Percentiles rank a stretch among this genome's conserved stretches.
Conservation (phyloP, 2,888 invertebrate genomes). For the Coelopa pilipes region DNA sequence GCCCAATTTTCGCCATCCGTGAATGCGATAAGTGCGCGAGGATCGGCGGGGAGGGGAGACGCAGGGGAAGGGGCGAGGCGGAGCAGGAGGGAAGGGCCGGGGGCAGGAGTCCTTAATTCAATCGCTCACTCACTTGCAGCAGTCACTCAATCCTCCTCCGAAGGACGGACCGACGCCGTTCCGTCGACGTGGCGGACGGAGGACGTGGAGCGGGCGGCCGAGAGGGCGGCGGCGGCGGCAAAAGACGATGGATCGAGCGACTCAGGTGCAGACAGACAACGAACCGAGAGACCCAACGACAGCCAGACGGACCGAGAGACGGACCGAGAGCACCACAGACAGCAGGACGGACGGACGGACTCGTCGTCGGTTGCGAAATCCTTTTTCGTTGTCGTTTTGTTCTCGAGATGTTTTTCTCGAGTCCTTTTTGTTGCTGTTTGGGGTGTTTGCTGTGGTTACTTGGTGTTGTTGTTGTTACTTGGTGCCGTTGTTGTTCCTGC, state of each 20-base stretch:
- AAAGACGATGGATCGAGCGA: too few relatives aligned
- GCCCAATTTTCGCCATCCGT: conserved; percentile 17
- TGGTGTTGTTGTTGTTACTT: neutral
- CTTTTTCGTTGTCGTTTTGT: too few relatives aligned
- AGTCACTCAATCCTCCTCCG: conserved; percentile 13
- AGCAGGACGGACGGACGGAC: too few relatives aligned
- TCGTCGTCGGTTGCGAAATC: too few relatives aligned
- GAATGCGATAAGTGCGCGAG: conserved; percentile 10
- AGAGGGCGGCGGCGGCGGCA: conserved; percentile 29
- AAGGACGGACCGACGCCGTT: too few relatives aligned
- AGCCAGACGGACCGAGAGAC: too few relatives aligned
- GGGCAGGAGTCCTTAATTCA: neutral
- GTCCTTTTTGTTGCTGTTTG: conserved; percentile 6
- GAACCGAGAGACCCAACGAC: too few relatives aligned
- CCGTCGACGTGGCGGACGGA: neutral
- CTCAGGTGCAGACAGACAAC: too few relatives aligned
- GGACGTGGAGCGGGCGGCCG: too few relatives aligned
- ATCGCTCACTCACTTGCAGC: conserved; percentile 10
- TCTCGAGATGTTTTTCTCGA: neutral
- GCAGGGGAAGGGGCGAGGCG: too few relatives aligned
- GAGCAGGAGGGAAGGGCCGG: neutral
- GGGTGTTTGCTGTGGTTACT: neutral
- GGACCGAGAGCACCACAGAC: neutral
- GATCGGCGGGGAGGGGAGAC: neutral
- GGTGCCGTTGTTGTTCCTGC: neutral